These are phyloP conservation scores for Dreissena polymorpha DNA, from an alignment of 1,140 invertebrate species.

Conservation along the genomic window DNA sequence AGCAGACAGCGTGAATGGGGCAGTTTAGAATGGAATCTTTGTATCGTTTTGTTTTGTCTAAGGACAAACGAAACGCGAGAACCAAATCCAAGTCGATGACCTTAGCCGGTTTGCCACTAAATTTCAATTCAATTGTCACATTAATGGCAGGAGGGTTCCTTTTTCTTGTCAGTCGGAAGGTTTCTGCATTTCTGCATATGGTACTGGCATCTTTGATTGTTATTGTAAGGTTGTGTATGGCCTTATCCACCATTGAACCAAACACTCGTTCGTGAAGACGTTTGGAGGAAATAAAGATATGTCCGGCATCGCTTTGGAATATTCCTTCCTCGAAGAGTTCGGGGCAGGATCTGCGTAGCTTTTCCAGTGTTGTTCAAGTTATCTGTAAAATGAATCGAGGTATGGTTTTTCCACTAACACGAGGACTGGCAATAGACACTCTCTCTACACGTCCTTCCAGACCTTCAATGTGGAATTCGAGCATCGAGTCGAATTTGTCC, in stretches of 20 bases:
- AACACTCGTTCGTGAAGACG: constrained; percentile 33
- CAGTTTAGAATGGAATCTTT: background rate
- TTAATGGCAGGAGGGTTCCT: constrained; percentile 17
- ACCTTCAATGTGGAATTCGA: constrained; percentile 42
- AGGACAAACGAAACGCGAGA: constrained; percentile 3
- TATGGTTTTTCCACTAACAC: background rate
- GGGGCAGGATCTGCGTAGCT: constrained; percentile 17
- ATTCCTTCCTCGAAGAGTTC: constrained; percentile 9
- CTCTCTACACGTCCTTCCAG: background rate
- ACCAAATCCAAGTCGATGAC: constrained; percentile 39
- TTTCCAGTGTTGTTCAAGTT: background rate
- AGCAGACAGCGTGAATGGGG: constrained; percentile 32
- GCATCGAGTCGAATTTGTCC: constrained; percentile 30
- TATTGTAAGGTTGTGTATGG: background rate
- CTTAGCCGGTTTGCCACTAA: background rate
- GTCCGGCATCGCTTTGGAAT: background rate
- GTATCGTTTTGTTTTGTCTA: background rate
- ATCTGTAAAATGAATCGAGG: constrained; percentile 24
- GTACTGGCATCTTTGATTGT: background rate
- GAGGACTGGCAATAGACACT: background rate
- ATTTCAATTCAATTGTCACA: background rate
- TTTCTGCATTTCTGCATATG: background rate
- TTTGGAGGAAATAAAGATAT: constrained; percentile 7
- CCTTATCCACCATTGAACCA: constrained; percentile 31
- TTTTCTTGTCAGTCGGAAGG: background rate